These are phyloP conservation scores for Amphilophus citrinellus DNA, from an alignment of 2,113 vertebrate species.

Conservation along the genomic window DNA sequence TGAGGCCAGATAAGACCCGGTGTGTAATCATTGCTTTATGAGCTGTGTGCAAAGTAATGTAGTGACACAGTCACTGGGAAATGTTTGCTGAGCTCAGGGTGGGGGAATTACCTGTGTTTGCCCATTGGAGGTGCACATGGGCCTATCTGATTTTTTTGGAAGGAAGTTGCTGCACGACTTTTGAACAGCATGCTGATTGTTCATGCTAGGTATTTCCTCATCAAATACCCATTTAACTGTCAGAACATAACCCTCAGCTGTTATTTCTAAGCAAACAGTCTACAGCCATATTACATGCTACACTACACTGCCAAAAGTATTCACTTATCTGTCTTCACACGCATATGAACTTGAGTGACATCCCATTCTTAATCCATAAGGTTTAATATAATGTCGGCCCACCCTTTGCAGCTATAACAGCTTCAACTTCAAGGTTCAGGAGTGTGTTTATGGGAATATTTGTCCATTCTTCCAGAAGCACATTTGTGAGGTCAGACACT, in stretches of 20 bases:
- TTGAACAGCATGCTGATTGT: not conserved
- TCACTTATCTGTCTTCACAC: no score
- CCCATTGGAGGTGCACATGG: not conserved
- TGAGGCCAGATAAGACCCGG: conserved; percentile 51
- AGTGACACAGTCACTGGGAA: conserved; percentile 42
- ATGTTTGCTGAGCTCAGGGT: conserved; percentile 60
- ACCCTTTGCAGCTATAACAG: no score
- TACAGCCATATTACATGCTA: not conserved
- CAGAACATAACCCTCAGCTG: not conserved
- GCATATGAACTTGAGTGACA: no score
- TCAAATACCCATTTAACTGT: not conserved
- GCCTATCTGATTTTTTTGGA: conserved; percentile 17
- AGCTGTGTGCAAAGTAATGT: conserved; percentile 46
- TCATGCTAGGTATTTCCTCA: not conserved
- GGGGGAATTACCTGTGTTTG: conserved; percentile 36
- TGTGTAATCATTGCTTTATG: conserved; percentile 69
- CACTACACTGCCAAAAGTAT: no score
- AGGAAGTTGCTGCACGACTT: not conserved
- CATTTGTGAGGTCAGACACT: no score
- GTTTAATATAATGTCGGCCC: no score
- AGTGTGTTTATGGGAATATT: no score
- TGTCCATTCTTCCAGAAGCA: no score
- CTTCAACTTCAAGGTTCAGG: no score
- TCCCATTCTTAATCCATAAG: no score
- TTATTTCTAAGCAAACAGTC: not conserved